Conservation (phyloP, 2,113 vertebrate species). For the Rutilus rutilus region DNA sequence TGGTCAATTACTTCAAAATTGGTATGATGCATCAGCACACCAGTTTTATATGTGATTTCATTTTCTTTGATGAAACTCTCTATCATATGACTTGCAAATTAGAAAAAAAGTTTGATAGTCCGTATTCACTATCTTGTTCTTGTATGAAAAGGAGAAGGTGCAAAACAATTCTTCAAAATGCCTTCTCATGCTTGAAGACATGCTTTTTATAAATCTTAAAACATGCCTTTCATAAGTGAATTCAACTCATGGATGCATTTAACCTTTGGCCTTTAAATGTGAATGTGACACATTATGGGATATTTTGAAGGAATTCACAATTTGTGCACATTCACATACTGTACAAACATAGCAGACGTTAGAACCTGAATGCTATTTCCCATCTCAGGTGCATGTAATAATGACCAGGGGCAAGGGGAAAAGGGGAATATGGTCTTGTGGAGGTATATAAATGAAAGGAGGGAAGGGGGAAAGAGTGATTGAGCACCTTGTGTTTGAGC, state of each 20-base stretch:
- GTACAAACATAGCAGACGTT: neutral
- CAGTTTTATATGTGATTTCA: neutral
- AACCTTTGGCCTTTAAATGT: neutral
- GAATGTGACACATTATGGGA: neutral
- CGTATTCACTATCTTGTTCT: neutral
- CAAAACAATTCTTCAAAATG: neutral
- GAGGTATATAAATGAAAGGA: constrained; percentile 60
- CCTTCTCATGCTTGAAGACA: neutral
- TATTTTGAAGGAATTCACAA: neutral
- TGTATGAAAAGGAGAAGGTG: neutral
- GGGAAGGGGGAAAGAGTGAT: constrained; percentile 69
- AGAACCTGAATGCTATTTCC: constrained; percentile 26
- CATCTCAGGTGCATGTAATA: constrained; percentile 58
- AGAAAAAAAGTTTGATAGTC: neutral
- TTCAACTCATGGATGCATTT: neutral
- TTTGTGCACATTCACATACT: neutral
- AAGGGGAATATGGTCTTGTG: constrained; percentile 51
- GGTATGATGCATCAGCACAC: neutral
- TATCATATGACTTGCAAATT: neutral
- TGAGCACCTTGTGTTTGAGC: constrained; percentile 72
- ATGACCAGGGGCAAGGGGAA: constrained; percentile 56
- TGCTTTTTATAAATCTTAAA: neutral
- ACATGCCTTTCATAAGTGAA: neutral
- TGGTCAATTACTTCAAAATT: neutral
- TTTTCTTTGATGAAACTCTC: neutral